Evolutionary conservation across 2,113 vertebrate species (phyloP).

Genomic region (Chitala chitala): DNA sequence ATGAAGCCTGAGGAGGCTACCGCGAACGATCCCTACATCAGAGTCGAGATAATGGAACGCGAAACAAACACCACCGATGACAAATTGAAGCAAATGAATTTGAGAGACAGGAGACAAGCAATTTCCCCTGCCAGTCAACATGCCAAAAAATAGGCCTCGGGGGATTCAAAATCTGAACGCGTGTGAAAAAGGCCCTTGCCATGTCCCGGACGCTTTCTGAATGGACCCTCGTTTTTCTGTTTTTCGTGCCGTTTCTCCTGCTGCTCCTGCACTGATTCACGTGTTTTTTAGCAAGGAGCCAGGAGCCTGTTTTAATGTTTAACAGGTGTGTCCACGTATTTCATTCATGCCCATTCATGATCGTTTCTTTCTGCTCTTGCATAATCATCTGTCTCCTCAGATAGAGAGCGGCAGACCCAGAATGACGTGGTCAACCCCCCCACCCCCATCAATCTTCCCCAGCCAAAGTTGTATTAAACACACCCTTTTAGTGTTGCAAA

Average conservation of each 20-base stretch:
- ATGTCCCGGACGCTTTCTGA: no score
- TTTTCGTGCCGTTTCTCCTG: no score
- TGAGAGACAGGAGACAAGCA: no score
- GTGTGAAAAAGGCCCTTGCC: no score
- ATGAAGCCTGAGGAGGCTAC: not conserved
- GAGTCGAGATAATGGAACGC: not conserved
- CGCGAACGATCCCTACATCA: no score
- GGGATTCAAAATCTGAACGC: no score
- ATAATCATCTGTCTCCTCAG: conserved; percentile 29
- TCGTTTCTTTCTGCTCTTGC: conserved; percentile 21
- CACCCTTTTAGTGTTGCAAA: not conserved
- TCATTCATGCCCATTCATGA: conserved; percentile 46
- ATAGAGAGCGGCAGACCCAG: conserved; percentile 32
- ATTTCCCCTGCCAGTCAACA: no score
- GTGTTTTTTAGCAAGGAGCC: no score
- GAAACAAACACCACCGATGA: not conserved
- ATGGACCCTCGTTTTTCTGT: no score
- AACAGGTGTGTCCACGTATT: conserved; percentile 44
- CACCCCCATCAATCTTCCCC: not conserved
- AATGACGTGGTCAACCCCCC: conserved; percentile 24
- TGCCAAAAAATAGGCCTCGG: no score
- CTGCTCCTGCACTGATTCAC: no score
- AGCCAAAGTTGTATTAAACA: no score
- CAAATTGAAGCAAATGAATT: not conserved
- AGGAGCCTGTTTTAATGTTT: conserved; percentile 53